phyloP scores from a whole-genome alignment of 2,797 vertebrate genomes.

The Siniperca undulata region DNA sequence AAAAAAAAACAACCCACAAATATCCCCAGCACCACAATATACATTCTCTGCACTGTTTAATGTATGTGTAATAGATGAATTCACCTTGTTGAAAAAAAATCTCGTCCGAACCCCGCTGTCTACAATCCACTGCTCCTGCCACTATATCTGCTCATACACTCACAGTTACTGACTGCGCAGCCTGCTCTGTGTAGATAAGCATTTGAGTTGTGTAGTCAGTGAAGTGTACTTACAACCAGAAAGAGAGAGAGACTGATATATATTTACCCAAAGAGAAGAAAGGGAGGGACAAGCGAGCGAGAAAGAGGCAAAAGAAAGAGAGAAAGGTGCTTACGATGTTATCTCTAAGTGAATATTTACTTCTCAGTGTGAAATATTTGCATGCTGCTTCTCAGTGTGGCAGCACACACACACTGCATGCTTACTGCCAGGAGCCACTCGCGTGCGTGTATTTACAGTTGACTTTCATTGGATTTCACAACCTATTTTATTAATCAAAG shows the following conservation, averaged over 20 bases:
- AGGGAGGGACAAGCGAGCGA: slow-evolving; percentile 31
- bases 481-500: slow-evolving; percentile 57
- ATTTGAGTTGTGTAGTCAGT: slow-evolving; percentile 62
- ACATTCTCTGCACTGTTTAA: slow-evolving; percentile 30
- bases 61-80: slow-evolving; percentile 43
- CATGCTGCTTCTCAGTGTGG: slow-evolving; percentile 60
- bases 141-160: slow-evolving; percentile 48
- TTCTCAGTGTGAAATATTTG: slow-evolving; percentile 61
- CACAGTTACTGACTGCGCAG: slow-evolving; percentile 46
- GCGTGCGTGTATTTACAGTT: slow-evolving; percentile 27
- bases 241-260: slow-evolving; percentile 56
- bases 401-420: neutral
- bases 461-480: slow-evolving; percentile 39
- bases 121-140: slow-evolving; percentile 61
- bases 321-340: slow-evolving; percentile 69
- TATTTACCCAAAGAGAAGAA: slow-evolving; percentile 65
- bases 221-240: slow-evolving; percentile 73
- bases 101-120: slow-evolving; percentile 35
- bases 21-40: slow-evolving; percentile 43
- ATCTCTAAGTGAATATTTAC: slow-evolving; percentile 77
- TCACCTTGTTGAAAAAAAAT: slow-evolving; percentile 27
- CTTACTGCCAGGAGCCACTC: slow-evolving; percentile 31
- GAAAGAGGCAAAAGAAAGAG: slow-evolving; percentile 56
- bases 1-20: neutral
- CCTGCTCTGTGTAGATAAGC: slow-evolving; percentile 83